Base-by-base conservation (phyloP, 2,888 invertebrate species). In the Pristionchus mayeri region DNA sequence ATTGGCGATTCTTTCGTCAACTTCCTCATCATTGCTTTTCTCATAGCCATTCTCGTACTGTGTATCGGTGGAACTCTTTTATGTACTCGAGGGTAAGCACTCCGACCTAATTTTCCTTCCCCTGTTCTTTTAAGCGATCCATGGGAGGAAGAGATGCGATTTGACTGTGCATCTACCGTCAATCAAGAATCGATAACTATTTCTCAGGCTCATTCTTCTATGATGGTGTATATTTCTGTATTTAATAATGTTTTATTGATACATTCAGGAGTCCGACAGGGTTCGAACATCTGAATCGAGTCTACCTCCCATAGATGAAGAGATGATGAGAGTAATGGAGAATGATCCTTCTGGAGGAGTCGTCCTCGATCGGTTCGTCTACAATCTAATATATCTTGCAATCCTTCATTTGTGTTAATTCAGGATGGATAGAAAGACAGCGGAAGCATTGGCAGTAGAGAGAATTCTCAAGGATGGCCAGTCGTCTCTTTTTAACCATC, bases 1-100 rank as follows among this genome's bases (percentile, higher is more conserved):
- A 7, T 18, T 37, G 4, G 9, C 27, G 4, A 78, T 78, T 24
- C 78, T n/a, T n/a, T 24, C 27, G 6, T 50, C 4, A 24, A 30
- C 27, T 48, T 30, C 13, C 78, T 78, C 24, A 48, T 78, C 50
- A 11, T 78, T 27, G 0, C 16, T 27, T 27, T 71, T n/a, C 37
- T 71, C 9, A 11, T 71, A 40, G 21, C 40, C 7, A 24, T 78
- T 50, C 78, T 78, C 30, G 18, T 78, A 3, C 27, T 78, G 24
- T 78, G 78, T 78, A 50, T 78, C 6, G 48, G 79, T n/a, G 52
- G 54, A 27, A 30, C 79, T 37, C 40, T 79, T 40, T 24, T 79
- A 34, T 79, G 37, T 37, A 54, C 79, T 34, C 18, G 57, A 79
- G 79, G 79, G 79, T 79, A 40, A 79, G 54, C 50, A 50, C 44